Evolutionary conservation across 2,113 vertebrate genomes (phyloP).

Genomic region (Anarrhichthys ocellatus): DNA sequence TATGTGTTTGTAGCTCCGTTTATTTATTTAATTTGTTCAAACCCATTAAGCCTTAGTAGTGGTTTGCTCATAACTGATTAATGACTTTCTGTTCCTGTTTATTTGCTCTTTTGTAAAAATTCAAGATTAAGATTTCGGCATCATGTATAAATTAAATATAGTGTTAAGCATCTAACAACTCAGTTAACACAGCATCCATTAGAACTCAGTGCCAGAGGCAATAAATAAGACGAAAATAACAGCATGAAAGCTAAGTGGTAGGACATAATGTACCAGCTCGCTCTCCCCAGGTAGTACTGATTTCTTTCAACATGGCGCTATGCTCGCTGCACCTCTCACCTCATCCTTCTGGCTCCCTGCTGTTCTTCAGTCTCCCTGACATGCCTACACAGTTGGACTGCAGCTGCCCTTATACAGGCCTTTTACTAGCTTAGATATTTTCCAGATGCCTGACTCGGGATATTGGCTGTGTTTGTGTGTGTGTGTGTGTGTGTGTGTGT

Average conservation of each 20-base stretch:
- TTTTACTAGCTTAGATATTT: slow-evolving; percentile 62
- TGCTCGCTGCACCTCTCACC: slow-evolving; percentile 65
- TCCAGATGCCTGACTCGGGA: slow-evolving; percentile 74
- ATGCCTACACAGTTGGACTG: slow-evolving; percentile 69
- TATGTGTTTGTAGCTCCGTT: slow-evolving; percentile 12
- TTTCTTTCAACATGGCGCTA: slow-evolving; percentile 71
- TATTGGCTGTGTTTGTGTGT: slow-evolving; percentile 34
- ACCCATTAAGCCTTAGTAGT: not conserved
- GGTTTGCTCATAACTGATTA: slow-evolving; percentile 3
- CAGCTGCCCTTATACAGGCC: slow-evolving; percentile 51
- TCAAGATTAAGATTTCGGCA: slow-evolving; percentile 21
- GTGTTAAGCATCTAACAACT: slow-evolving; percentile 38
- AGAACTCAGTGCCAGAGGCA: slow-evolving; percentile 46
- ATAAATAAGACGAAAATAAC: slow-evolving; percentile 62
- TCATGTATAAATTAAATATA: slow-evolving; percentile 40
- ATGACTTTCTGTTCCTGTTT: slow-evolving; percentile 4
- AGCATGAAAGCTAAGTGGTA: slow-evolving; percentile 63
- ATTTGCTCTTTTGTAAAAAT: slow-evolving; percentile 28
- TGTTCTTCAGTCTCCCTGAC: slow-evolving; percentile 65
- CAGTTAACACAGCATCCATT: slow-evolving; percentile 50
- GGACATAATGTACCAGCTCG: slow-evolving; percentile 65
- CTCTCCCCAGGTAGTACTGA: slow-evolving; percentile 65
- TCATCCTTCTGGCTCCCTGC: slow-evolving; percentile 70
- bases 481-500: slow-evolving; percentile 3
- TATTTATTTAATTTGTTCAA: not conserved